Conservation (phyloP, 2,797 vertebrate species). For the Periparus ater region DNA sequence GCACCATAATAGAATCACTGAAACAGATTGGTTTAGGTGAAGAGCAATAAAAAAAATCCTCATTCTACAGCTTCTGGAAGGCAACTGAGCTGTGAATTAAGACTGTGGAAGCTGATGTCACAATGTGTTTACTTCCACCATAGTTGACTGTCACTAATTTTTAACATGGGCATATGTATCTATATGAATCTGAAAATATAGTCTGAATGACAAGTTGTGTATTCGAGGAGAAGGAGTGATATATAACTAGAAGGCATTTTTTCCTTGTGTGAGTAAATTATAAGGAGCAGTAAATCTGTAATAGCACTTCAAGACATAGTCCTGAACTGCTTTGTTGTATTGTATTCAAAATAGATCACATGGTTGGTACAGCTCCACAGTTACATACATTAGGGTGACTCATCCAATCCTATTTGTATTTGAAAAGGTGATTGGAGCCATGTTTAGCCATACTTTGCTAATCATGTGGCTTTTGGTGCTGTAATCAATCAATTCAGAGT, state of each 20-base stretch:
- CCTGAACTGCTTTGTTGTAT: not conserved
- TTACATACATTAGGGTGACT: not conserved
- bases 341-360: not conserved
- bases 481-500: not conserved
- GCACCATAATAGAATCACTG: not conserved
- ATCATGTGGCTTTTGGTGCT: not conserved
- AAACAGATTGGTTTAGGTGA: not conserved
- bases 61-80: not conserved
- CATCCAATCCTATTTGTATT: not conserved
- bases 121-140: not conserved
- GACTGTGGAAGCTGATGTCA: not conserved
- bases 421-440: not conserved
- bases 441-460: not conserved
- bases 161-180: fast-evolving
- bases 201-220: not conserved
- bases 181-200: not conserved
- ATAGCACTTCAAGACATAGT: not conserved
- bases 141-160: not conserved
- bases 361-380: not conserved
- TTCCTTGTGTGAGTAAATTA: not conserved
- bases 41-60: not conserved
- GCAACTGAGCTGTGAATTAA: not conserved
- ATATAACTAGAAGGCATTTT: not conserved
- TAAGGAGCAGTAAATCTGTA: not conserved
- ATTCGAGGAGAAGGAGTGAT: not conserved